These are phyloP conservation scores for Myotis lucifugus DNA, from an alignment of 2,113 vertebrate genomes.

Conservation along the genomic window DNA sequence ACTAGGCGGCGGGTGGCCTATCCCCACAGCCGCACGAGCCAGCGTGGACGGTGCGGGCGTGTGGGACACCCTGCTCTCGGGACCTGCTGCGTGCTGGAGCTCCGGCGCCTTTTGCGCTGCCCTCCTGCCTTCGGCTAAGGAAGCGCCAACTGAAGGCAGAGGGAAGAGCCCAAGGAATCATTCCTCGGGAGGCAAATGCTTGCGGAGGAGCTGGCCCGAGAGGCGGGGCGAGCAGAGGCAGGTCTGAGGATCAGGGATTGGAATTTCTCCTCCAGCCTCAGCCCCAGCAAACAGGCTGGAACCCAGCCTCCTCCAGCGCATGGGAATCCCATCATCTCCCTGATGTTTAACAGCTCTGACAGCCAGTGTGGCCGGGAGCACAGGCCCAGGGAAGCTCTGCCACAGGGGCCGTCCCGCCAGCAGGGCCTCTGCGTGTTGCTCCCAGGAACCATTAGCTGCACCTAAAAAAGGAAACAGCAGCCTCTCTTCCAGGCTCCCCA, in stretches of 20 bases:
- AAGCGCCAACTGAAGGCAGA: background rate
- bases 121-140: background rate
- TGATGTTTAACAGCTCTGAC: slow-evolving; percentile 69
- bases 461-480: slow-evolving; percentile 82
- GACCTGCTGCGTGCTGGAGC: background rate
- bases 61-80: background rate
- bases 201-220: background rate
- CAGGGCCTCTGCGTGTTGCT: slow-evolving; percentile 48
- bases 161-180: background rate
- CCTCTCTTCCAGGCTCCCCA: slow-evolving; percentile 87
- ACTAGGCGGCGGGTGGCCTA: background rate
- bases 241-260: background rate
- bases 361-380: slow-evolving; percentile 72
- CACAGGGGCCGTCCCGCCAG: background rate
- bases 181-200: background rate
- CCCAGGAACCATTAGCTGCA: slow-evolving; percentile 75
- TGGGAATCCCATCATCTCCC: slow-evolving; percentile 75
- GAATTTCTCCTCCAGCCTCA: background rate
- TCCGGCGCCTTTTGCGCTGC: background rate
- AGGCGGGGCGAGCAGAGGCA: background rate
- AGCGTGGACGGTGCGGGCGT: rapidly evolving
- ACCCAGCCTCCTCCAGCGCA: slow-evolving; percentile 42
- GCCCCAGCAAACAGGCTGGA: slow-evolving; percentile 29
- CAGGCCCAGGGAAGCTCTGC: slow-evolving; percentile 58
- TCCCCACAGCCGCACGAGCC: rapidly evolving